Percentiles rank a stretch among this genome's conserved stretches.
Evolutionary conservation across 2,113 vertebrate genomes (phyloP).

Genomic region (Toxotes chatareus): DNA sequence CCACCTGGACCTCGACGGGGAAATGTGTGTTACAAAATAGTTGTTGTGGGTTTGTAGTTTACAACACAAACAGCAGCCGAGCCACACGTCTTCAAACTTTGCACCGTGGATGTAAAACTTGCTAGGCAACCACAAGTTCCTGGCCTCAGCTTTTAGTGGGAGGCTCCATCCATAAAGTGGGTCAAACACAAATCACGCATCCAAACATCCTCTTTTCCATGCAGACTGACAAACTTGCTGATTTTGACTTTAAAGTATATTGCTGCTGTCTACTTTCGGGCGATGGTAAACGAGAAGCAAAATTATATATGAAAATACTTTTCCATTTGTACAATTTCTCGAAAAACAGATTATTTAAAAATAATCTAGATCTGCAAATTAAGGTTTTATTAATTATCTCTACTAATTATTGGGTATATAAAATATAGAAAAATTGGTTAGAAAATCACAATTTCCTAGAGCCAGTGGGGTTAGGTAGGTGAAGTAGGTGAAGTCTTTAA

Average conservation of each 20-base stretch:
- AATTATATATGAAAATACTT: too few species aligned
- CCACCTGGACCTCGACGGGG: slow-evolving; percentile 1
- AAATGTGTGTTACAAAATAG: neutral
- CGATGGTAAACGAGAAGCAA: too few species aligned
- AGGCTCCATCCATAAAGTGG: slow-evolving; percentile 60
- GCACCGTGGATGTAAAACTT: slow-evolving; percentile 62
- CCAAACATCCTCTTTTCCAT: slow-evolving; percentile 1
- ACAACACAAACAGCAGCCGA: slow-evolving; percentile 1
- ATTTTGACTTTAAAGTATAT: neutral
- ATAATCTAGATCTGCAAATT: too few species aligned
- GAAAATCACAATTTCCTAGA: neutral
- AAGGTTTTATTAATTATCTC: too few species aligned
- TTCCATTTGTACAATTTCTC: too few species aligned
- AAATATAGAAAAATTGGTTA: too few species aligned
- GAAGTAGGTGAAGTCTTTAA: neutral
- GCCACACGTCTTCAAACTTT: slow-evolving; percentile 67
- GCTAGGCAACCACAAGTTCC: slow-evolving; percentile 73
- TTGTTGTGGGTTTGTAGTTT: neutral
- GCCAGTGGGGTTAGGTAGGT: too few species aligned
- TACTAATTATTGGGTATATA: too few species aligned
- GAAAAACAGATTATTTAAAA: too few species aligned
- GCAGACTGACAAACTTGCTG: slow-evolving; percentile 2
- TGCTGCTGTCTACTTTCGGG: too few species aligned
- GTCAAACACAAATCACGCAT: slow-evolving; percentile 23
- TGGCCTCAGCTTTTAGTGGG: slow-evolving; percentile 59